Evolutionary conservation across 2,797 vertebrate genomes (phyloP), one percentile per base, ranked within the genome.

Genomic region (Choloepus didactylus): DNA sequence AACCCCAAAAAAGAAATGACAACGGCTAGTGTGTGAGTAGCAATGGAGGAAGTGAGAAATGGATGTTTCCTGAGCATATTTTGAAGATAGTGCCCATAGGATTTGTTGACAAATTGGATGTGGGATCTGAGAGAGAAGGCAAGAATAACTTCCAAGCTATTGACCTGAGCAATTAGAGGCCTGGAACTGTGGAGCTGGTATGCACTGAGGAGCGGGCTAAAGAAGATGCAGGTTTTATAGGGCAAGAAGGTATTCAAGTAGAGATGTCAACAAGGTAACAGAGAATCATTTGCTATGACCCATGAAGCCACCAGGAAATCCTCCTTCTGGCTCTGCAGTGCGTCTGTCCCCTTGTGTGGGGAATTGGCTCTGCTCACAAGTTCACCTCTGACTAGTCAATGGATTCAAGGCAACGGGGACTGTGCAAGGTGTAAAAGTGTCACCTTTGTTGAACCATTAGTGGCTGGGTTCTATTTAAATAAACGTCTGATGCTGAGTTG

Each of bases 291-390:
- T 97, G 94, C 67, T 2, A 56, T 96, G 96, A 98, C 92, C 89
- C 41, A 96, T 93, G 0, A 21, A 95, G 82, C 94, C 96, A 96
- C 92, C 95, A 93, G 95, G 94, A 98, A 97, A 97, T 98, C 96
- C 95, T 97, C 93, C 92, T 98, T 98, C 97, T 97, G 97, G 95
- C 97, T 97, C 97, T 66, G 91, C 25, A 91, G 95, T 97, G 2
- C 97, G 95, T 95, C 92, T 97, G 27, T 97, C 73, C 92, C 96
- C 96, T 23, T 77, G 97, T 72, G 75, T 94, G 94, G 69, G 90
- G 64, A 85, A 27, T 89, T 89, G 86, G 76, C 95, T 88, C 90
- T 29, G 95, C 93, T 98, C 92, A 56, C 96, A 97, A 97, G 96
- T 97, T 97, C 97, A 97, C 87, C 93, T 98, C 95, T 93, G 83